phyloP scores from a whole-genome alignment of 2,113 vertebrate genomes.

The Melanostigma gelatinosum region DNA sequence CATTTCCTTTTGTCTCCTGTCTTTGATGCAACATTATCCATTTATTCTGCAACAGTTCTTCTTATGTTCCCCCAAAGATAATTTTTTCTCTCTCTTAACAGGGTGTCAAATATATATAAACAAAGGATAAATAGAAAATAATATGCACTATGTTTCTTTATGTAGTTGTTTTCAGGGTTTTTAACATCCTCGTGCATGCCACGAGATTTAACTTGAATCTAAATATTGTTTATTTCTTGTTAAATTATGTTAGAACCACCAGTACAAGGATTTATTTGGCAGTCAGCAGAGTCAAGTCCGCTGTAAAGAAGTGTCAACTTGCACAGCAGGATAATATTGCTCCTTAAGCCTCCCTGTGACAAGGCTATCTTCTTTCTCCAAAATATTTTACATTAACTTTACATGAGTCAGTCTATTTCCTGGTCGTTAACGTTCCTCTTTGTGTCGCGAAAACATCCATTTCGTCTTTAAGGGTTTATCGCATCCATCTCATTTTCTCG shows the following conservation, averaged over 20 bases:
- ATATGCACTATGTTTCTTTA: background rate
- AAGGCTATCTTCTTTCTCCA: background rate
- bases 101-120: background rate
- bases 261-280: constrained; percentile 27
- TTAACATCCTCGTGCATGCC: background rate
- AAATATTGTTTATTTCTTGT: constrained; percentile 2
- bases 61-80: background rate
- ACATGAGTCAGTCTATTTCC: constrained; percentile 30
- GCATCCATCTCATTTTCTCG: constrained; percentile 33
- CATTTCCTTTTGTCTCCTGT: constrained; percentile 9
- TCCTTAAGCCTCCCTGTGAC: constrained; percentile 11
- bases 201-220: constrained; percentile 2
- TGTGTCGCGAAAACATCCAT: background rate
- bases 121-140: constrained; percentile 4
- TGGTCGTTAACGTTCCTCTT: constrained; percentile 10
- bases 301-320: constrained; percentile 22
- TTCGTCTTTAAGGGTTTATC: constrained; percentile 33
- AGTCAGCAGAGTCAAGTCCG: constrained; percentile 11
- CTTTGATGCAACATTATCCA: background rate
- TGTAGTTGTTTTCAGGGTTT: constrained; percentile 13
- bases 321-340: constrained; percentile 26
- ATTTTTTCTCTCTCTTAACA: background rate
- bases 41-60: constrained; percentile 13
- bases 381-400: constrained; percentile 35
- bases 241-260: background rate